Base-by-base conservation (phyloP, 1,140 invertebrate genomes). In the Drosophila nannoptera region DNA sequence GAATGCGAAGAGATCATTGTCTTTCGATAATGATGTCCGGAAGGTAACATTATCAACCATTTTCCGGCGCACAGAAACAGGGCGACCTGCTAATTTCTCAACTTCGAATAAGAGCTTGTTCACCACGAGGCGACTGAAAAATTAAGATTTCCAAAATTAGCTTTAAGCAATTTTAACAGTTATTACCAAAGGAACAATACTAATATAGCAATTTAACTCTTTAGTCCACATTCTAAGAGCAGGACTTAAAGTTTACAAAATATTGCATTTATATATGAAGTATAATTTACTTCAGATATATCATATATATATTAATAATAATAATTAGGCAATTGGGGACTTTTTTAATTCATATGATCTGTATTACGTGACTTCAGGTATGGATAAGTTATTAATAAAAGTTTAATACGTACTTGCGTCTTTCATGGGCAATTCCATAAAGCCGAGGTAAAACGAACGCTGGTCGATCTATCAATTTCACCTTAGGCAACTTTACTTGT, bases 401-500 rank as follows among this genome's bases (percentile, higher is more conserved):
- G 33, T 32, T 31, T 48, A 53, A 76, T 71, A 90, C 91, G 91
- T 92, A 97, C 95, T 93, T 93, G 90, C 92, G 92, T 86, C 94
- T 92, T 46, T 90, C 88, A 52, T 92, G 90, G 5, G 94, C 92
- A 40, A 97, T 94, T 14, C 96, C 96, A 86, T 93, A 94, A 60
- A 91, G 90, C 76, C 94, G 91, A 9, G 93, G 92, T 88, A 94
- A 95, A 71, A 92, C 93, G 89, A 91, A 95, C 22, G 92, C 92
- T 43, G 94, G 94, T 77, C 94, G 92, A 35, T 91, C 80, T 6
- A 92, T 91, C 84, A 96, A 92, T 89, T 93, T 93, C 0, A 91
- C 90, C 90, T 93, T 94, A 7, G 95, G 94, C 48, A 97, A 88
- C 81, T 93, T 94, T 63, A 93, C 90, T 88, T 96, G 94, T 78